Evolutionary conservation across 2,797 vertebrate genomes (phyloP).

Genomic region (Siniperca obscura): DNA sequence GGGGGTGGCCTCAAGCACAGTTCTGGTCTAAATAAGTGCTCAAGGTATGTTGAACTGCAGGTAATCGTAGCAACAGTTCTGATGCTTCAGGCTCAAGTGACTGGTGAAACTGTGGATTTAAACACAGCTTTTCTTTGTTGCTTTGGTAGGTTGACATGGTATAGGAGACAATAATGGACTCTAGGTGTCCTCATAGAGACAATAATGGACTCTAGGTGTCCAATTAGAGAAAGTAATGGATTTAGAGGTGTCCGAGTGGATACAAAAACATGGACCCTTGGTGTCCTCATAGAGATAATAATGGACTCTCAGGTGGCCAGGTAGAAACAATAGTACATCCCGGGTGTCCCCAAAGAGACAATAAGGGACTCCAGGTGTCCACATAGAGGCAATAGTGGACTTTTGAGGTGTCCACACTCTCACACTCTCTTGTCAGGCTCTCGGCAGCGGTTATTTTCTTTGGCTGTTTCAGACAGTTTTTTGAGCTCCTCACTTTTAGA

Average conservation of each 20-base stretch:
- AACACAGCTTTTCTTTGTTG: background rate
- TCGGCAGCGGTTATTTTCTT: too few species aligned
- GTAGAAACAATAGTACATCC: background rate
- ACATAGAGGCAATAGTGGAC: background rate
- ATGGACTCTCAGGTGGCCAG: background rate
- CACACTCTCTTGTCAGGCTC: too few species aligned
- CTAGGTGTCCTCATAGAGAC: background rate
- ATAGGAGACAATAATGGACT: background rate
- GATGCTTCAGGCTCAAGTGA: slow-evolving; percentile 19
- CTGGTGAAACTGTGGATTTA: slow-evolving; percentile 4
- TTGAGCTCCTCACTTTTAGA: too few species aligned
- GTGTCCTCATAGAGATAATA: background rate
- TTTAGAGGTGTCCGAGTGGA: background rate
- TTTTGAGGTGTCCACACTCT: too few species aligned
- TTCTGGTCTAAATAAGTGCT: slow-evolving; percentile 13
- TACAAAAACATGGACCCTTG: background rate
- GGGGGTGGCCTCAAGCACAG: background rate
- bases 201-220: background rate
- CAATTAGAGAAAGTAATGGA: background rate
- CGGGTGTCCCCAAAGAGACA: background rate
- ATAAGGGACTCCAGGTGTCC: background rate
- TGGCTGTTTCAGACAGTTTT: too few species aligned
- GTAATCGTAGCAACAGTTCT: slow-evolving; percentile 41
- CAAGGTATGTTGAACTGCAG: slow-evolving; percentile 23
- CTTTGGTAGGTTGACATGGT: background rate